Base-by-base conservation (phyloP, 2,113 vertebrate genomes). In the Isichthys henryi region DNA sequence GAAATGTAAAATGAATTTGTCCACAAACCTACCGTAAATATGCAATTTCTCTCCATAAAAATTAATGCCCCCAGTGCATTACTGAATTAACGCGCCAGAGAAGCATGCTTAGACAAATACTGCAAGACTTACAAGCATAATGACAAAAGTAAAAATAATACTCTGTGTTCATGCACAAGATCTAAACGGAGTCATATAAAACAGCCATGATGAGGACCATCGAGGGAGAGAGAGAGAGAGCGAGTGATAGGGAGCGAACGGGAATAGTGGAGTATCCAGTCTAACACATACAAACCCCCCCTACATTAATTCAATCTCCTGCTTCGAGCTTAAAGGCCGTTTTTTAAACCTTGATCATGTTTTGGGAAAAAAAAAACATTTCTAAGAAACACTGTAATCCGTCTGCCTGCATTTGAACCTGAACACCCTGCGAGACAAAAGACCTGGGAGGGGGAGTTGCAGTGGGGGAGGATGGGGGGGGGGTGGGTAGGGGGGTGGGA, bases 361-460 rank as follows among this genome's bases (percentile, higher is more conserved):
- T 93, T 91, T 87, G 92, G 62, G 0, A 13, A 31, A 27, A 90
- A 49, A 87, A 90, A 88, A 88, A 88, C 48, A 88, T 92, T 92
- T 92, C 92, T 92, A 89, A 92, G 85, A 89, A 46, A 93, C 90
- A 92, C 92, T 87, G 91, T 95, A 94, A 95, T 96, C 94, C 92
- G n/a, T 89, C 89, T 95, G 94, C 92, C 27, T 90, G 88, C 93
- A 94, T 92, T 90, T 89, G 92, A 66, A 49, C 48, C 58, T 10
- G 10, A 88, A 88, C 88, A 89, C 92, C 87, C 91, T 90, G 88
- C 85, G 91, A 92, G 92, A 91, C 91, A 90, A 91, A 87, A 84
- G 88, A 90, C 87, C 49, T 2, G 88, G 9, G 31, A 52, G 58
- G 58, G 31, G 62, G 87, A 45, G 9, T 74, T 74, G 31, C n/a